Conservation (phyloP, 2,797 vertebrate genomes). For the Poliocrania exsul region DNA sequence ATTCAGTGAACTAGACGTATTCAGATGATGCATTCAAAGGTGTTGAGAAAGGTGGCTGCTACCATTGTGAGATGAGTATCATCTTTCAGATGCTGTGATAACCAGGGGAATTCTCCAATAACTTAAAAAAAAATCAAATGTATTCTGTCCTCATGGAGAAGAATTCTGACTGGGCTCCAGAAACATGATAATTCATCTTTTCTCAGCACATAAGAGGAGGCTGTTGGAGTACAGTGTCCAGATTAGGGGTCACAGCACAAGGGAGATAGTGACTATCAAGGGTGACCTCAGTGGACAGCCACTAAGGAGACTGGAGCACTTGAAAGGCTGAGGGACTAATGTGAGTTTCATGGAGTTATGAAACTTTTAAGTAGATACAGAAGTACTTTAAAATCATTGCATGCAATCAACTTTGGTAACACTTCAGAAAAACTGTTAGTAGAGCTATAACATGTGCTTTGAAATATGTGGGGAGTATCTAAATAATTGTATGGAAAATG, state of each 20-base stretch:
- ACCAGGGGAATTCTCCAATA: not conserved
- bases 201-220: not conserved
- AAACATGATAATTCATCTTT: not conserved
- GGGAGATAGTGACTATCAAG: not conserved
- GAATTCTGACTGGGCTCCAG: not conserved
- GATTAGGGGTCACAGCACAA: not conserved
- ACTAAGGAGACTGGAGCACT: not conserved
- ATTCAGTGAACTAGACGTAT: not conserved
- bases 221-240: not conserved
- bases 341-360: not conserved
- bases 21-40: not conserved
- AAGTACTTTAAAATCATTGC: not conserved
- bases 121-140: not conserved
- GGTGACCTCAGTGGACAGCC: not conserved
- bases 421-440: not conserved
- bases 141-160: not conserved
- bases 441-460: not conserved
- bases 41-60: not conserved
- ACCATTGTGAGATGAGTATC: not conserved
- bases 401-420: not conserved
- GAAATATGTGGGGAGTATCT: not conserved
- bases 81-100: not conserved
- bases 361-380: not conserved
- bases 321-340: not conserved
- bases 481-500: not conserved